Evolutionary conservation across 2,888 invertebrate genomes (phyloP).

Genomic region (Dyspetes luteomarginatus): DNA sequence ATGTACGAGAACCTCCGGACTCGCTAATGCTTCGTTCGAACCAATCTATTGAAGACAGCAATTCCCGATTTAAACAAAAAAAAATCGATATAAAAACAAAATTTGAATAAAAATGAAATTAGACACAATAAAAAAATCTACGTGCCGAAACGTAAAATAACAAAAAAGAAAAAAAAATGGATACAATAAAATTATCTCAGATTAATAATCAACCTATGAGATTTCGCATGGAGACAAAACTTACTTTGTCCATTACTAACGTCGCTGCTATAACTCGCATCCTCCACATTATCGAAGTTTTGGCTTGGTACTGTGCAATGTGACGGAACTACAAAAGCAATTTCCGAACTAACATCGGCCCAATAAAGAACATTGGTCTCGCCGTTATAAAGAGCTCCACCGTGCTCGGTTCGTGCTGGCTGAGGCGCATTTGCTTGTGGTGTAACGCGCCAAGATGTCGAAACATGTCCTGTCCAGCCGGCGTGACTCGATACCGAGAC

Average conservation of each 20-base stretch:
- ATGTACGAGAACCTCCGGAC: constrained; percentile 72
- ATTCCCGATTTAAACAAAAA: too few relatives aligned
- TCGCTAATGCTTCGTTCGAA: constrained; percentile 87
- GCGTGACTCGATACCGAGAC: constrained; percentile 94
- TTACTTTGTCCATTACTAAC: constrained; percentile 76
- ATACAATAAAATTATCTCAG: too few relatives aligned
- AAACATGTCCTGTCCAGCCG: constrained; percentile 96
- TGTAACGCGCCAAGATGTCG: constrained; percentile 91
- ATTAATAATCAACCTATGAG: not conserved
- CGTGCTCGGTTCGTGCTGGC: constrained; percentile 82
- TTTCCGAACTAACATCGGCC: constrained; percentile 97
- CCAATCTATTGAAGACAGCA: constrained; percentile 77
- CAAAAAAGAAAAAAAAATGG: too few relatives aligned
- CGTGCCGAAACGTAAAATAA: too few relatives aligned
- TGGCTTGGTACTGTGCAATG: constrained; percentile 70
- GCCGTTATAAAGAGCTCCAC: constrained; percentile 92
- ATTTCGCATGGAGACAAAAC: constrained; percentile 19
- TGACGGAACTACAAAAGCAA: constrained; percentile 96
- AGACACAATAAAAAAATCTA: too few relatives aligned
- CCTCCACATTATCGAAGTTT: constrained; percentile 74
- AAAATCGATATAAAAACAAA: too few relatives aligned
- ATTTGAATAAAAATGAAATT: too few relatives aligned
- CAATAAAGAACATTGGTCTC: constrained; percentile 95
- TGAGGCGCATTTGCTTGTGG: constrained; percentile 72
- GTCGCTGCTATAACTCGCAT: constrained; percentile 78